These are phyloP conservation scores for Saccostrea echinata DNA, from an alignment of 1,140 invertebrate genomes.

Conservation along the genomic window DNA sequence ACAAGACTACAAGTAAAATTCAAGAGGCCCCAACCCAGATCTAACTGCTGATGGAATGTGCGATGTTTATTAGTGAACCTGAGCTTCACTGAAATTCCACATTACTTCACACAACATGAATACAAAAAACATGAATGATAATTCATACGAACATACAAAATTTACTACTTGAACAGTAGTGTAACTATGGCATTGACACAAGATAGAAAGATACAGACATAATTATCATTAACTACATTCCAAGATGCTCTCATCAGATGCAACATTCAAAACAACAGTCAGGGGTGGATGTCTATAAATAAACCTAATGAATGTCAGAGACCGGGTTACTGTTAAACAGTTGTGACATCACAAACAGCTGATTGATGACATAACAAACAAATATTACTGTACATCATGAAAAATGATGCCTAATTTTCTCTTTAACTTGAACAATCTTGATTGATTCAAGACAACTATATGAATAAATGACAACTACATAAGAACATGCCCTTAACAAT, in stretches of 20 bases:
- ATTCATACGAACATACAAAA: no score
- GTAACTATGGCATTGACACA: background rate
- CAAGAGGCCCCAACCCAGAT: background rate
- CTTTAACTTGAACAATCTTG: background rate
- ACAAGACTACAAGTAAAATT: no score
- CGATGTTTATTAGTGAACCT: background rate
- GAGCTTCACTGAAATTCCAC: background rate
- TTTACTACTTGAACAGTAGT: no score
- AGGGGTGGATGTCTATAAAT: background rate
- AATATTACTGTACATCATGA: background rate
- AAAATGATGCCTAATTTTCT: background rate
- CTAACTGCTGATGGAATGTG: background rate
- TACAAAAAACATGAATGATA: background rate
- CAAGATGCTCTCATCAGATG: background rate
- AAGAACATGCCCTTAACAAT: background rate
- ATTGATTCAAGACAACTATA: background rate
- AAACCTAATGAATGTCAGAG: background rate
- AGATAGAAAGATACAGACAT: background rate
- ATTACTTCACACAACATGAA: conserved; percentile 11
- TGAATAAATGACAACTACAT: no score
- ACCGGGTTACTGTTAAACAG: background rate
- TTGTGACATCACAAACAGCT: background rate
- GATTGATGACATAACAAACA: no score
- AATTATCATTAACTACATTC: background rate
- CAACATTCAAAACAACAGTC: background rate